A percentile compares a stretch with the other conserved stretches of the same genome.
These are phyloP conservation scores for Procapra przewalskii DNA, from an alignment of 2,113 vertebrate genomes.

Conservation along the genomic window DNA sequence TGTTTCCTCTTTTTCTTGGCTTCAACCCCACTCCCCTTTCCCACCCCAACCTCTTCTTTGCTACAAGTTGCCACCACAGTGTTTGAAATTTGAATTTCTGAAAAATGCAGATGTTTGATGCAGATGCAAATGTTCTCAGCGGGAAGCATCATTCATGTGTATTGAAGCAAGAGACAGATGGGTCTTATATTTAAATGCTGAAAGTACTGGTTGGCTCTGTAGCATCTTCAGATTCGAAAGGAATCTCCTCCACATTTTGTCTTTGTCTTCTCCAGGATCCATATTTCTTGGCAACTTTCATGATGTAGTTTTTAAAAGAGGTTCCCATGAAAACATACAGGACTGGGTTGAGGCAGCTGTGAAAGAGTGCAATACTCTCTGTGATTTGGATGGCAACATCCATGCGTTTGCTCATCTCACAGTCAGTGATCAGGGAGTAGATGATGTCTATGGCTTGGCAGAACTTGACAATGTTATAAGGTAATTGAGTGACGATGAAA, in stretches of 20 bases:
- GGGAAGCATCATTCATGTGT: neutral
- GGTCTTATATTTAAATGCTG: constrained; percentile 78
- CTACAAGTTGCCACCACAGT: neutral
- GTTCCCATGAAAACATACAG: constrained; percentile 89
- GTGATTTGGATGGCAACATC: constrained; percentile 88
- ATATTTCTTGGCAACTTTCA: constrained; percentile 84
- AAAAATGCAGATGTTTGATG: constrained; percentile 22
- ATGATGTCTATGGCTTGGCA: constrained; percentile 87
- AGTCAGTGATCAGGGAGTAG: constrained; percentile 87
- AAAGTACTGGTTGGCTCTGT: constrained; percentile 82
- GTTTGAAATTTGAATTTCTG: constrained; percentile 36
- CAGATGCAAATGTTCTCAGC: constrained; percentile 7
- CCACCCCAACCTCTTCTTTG: neutral
- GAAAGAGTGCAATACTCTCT: constrained; percentile 89
- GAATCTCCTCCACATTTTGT: constrained; percentile 77
- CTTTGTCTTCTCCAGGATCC: constrained; percentile 75
- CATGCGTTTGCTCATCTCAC: constrained; percentile 85
- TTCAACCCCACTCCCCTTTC: neutral
- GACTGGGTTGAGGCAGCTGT: constrained; percentile 93
- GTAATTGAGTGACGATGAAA: constrained; percentile 92
- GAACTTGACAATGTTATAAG: constrained; percentile 90
- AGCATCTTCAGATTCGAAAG: constrained; percentile 76
- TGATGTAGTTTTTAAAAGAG: constrained; percentile 87
- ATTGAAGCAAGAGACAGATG: neutral
- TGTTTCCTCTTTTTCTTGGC: neutral